Evolutionary conservation across 2,888 invertebrate species (phyloP), one percentile per base, ranked within the genome.

Genomic region (Drosophila parthenogenetica): DNA sequence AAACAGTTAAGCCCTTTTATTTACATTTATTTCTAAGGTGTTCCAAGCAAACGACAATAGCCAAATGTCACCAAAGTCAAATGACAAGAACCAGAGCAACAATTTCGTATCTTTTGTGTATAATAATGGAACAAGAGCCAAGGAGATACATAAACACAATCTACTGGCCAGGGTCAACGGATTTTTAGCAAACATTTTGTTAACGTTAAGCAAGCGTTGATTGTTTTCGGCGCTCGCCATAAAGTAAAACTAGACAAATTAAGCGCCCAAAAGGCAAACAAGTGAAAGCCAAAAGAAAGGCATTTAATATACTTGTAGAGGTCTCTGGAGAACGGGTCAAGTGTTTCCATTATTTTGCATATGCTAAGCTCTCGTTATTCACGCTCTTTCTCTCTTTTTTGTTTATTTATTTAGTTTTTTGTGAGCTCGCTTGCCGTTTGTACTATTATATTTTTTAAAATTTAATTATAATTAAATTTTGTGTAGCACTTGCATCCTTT

Each of bases 161-260:
- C 25, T 45, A 2, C 16, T 50, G 32, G 39, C 22, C 32, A 48
- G 39, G 40, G 37, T 32, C 17, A 43, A 42, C 29, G 62, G 25
- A 35, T 59, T 48, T 42, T 35, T n/a, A 35, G 19, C 13, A 46
- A 42, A 29, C 49, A 29, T 65, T 69, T n/a, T 53, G 50, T 40
- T 68, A 10, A 67, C 59, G 45, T 55, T 65, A 53, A 60, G 58
- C 59, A 61, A 63, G 29, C 57, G 40, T 67, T 62, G 65, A 58
- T 67, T 67, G 58, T 67, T 49, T 72, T 70, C 43, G 45, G 51
- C 46, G 51, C 43, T 53, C 16, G 39, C 39, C 54, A 62, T 65
- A 70, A 74, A 66, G 51, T 67, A 58, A 45, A 54, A 66, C 63
- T 67, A 54, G 25, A 76, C 61, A 77, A 77, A 74, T 85, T 82